These are phyloP conservation scores for Ligdia adustata DNA, from an alignment of 2,888 invertebrate species.

Conservation along the genomic window DNA sequence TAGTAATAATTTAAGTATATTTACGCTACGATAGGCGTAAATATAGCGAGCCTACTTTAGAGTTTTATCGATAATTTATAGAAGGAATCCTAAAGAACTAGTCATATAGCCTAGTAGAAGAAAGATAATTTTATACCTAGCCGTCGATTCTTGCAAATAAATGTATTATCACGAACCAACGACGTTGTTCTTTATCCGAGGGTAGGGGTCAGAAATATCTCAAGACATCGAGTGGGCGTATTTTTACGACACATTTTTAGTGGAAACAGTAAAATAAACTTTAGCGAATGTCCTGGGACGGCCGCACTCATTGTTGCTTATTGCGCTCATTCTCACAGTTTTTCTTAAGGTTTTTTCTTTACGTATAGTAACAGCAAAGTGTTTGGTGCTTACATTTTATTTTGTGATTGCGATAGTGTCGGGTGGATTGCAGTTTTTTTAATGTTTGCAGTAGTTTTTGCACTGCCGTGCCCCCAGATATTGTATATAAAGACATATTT, in stretches of 20 bases:
- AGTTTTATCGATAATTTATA: too few species aligned
- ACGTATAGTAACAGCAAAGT: conserved; percentile 63
- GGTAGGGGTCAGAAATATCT: conserved; percentile 77
- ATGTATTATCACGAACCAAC: conserved; percentile 39
- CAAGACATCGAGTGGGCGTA: conserved; percentile 75
- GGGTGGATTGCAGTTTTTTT: conserved; percentile 37
- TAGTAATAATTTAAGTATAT: too few species aligned
- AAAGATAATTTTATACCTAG: too few species aligned
- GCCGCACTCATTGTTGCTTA: conserved; percentile 67
- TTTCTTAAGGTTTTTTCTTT: conserved; percentile 61
- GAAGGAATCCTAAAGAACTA: too few species aligned
- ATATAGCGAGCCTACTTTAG: too few species aligned
- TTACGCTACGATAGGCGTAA: too few species aligned
- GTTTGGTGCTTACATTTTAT: conserved; percentile 59
- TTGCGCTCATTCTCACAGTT: conserved; percentile 56
- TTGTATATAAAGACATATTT: too few species aligned
- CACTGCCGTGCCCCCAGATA: too few species aligned
- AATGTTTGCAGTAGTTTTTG: conserved; percentile 27
- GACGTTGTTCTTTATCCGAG: conserved; percentile 57
- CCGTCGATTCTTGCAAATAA: conserved; percentile 29
- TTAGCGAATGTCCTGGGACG: conserved; percentile 64
- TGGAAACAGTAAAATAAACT: conserved; percentile 75
- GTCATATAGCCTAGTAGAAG: too few species aligned
- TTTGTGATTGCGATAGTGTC: conserved; percentile 46
- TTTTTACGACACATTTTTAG: conserved; percentile 76